These are phyloP conservation scores for Sthenelais limicola DNA, from an alignment of 2,888 invertebrate genomes.

Conservation along the genomic window DNA sequence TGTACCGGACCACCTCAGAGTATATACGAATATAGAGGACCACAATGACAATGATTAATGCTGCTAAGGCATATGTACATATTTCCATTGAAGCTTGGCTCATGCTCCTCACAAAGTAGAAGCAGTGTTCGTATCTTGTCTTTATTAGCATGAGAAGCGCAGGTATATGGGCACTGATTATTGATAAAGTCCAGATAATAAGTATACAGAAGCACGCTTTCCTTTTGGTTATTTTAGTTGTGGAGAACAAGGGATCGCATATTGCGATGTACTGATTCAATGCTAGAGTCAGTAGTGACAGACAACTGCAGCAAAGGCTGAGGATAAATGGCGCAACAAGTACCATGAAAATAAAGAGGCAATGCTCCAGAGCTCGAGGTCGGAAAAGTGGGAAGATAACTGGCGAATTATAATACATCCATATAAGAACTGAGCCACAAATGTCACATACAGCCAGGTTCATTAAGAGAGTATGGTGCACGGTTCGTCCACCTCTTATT, in stretches of 20 bases:
- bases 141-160: conserved; percentile 47
- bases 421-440: conserved; percentile 50
- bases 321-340: conserved; percentile 50
- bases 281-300: conserved; percentile 53
- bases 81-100: conserved; percentile 50
- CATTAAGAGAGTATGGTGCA: conserved; percentile 58
- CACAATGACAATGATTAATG: conserved; percentile 53
- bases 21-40: conserved; percentile 54
- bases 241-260: conserved; percentile 52
- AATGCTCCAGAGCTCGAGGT: conserved; percentile 47
- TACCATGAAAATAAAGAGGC: conserved; percentile 51
- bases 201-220: conserved; percentile 46
- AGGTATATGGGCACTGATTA: conserved; percentile 46
- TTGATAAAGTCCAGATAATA: conserved; percentile 49
- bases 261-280: conserved; percentile 56
- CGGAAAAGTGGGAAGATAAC: conserved; percentile 49
- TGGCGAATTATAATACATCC: conserved; percentile 56
- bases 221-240: conserved; percentile 49
- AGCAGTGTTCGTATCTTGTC: conserved; percentile 44
- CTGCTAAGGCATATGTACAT: conserved; percentile 51
- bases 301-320: conserved; percentile 48
- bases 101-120: conserved; percentile 40
- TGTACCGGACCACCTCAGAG: conserved; percentile 50
- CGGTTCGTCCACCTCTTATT: conserved; percentile 52
- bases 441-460: conserved; percentile 54